A percentile compares a stretch with the other conserved stretches of the same genome.
Conservation (phyloP, 1,140 invertebrate species). For the Euura lappo region DNA sequence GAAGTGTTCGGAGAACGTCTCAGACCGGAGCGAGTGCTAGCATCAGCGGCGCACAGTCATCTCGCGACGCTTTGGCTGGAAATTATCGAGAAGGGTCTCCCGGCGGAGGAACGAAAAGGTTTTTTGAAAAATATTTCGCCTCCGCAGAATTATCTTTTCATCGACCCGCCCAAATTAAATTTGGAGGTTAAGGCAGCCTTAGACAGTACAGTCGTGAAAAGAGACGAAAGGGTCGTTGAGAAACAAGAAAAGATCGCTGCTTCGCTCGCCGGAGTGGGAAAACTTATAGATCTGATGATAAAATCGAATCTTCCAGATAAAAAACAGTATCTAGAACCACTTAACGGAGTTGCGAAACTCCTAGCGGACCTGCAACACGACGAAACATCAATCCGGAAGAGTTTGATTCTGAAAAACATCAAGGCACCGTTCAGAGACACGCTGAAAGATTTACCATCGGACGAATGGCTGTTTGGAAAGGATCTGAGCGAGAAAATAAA, state of each 20-base stretch:
- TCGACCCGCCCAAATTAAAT: slow-evolving; percentile 25
- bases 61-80: neutral
- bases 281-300: slow-evolving; percentile 20
- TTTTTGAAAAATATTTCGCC: slow-evolving; percentile 22
- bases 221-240: slow-evolving; percentile 24
- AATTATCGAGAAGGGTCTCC: slow-evolving; percentile 15
- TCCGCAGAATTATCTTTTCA: slow-evolving; percentile 22
- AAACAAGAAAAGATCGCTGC: slow-evolving; percentile 17
- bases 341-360: slow-evolving; percentile 16
- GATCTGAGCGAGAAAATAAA: slow-evolving; percentile 20
- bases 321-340: slow-evolving; percentile 22
- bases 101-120: slow-evolving; percentile 9
- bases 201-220: slow-evolving; percentile 16
- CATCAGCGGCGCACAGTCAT: slow-evolving; percentile 22
- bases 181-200: slow-evolving; percentile 20
- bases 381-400: slow-evolving; percentile 20
- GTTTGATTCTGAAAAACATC: slow-evolving; percentile 25
- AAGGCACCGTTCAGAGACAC: slow-evolving; percentile 22
- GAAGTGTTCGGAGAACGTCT: slow-evolving; percentile 15
- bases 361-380: neutral
- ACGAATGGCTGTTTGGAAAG: slow-evolving; percentile 22
- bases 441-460: slow-evolving; percentile 16
- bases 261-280: slow-evolving; percentile 15
- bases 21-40: slow-evolving; percentile 18
- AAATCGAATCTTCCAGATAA: slow-evolving; percentile 23